phyloP scores from a whole-genome alignment of 2,797 vertebrate species.

The Sciaenops ocellatus region DNA sequence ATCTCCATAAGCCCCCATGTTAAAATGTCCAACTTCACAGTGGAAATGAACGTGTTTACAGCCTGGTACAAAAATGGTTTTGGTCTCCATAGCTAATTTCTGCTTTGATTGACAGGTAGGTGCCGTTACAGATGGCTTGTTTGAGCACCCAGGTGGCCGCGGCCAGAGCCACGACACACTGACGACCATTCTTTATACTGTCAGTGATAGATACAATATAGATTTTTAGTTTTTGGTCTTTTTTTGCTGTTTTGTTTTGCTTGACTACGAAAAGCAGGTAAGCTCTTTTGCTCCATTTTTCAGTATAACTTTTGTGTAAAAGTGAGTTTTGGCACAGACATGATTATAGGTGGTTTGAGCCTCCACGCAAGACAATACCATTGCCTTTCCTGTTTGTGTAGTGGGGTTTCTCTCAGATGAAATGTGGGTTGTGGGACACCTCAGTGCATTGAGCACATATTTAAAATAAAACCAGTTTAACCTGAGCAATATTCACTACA shows the following conservation, averaged over 20 bases:
- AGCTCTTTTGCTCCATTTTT: neutral
- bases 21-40: too few species aligned
- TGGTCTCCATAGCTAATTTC: too few species aligned
- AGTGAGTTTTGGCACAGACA: neutral
- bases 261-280: neutral
- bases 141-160: too few species aligned
- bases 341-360: neutral
- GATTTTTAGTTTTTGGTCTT: neutral
- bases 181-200: too few species aligned
- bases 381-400: neutral
- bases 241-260: neutral
- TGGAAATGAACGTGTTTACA: too few species aligned
- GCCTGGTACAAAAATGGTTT: too few species aligned
- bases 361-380: neutral
- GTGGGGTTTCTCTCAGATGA: neutral
- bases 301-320: too few species aligned
- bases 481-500: neutral
- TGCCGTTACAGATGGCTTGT: too few species aligned
- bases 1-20: too few species aligned
- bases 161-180: too few species aligned
- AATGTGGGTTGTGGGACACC: slow-evolving; percentile 1
- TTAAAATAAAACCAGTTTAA: slow-evolving; percentile 24
- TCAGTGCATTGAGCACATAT: slow-evolving; percentile 22
- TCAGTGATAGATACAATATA: too few species aligned
- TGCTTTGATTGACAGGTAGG: too few species aligned